Conservation (phyloP, 2,797 vertebrate genomes). For the Hoplostethus atlanticus region DNA sequence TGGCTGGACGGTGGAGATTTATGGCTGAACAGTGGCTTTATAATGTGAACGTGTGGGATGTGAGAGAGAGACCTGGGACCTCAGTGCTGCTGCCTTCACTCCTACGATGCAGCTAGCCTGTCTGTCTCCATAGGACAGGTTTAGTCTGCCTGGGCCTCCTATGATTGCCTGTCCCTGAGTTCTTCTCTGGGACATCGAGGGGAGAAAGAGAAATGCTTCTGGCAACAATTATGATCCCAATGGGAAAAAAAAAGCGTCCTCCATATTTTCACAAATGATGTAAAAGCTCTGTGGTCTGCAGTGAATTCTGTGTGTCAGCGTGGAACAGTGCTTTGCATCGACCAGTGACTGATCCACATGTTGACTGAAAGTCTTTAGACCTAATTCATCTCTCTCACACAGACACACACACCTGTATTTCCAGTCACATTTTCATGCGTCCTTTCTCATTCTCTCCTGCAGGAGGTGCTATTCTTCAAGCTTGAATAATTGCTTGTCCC, state of each 20-base stretch:
- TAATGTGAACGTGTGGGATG: constrained; percentile 67
- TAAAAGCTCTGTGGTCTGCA: not conserved
- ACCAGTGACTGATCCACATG: not conserved
- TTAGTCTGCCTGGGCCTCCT: constrained; percentile 33
- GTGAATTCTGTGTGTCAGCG: constrained; percentile 4
- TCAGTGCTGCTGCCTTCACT: constrained; percentile 43
- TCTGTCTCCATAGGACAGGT: constrained; percentile 27
- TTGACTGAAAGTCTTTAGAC: not conserved
- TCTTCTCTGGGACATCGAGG: constrained; percentile 30
- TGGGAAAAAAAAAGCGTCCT: constrained; percentile 40
- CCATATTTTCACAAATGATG: constrained; percentile 3
- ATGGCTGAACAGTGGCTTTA: constrained; percentile 76
- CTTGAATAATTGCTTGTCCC: not conserved
- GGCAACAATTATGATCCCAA: constrained; percentile 49
- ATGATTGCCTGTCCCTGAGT: constrained; percentile 41
- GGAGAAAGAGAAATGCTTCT: constrained; percentile 39
- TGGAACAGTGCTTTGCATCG: constrained; percentile 7
- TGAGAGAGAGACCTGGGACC: constrained; percentile 47
- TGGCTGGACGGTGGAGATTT: constrained; percentile 71
- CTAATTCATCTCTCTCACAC: not conserved
- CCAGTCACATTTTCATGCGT: not conserved
- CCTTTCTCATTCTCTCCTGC: constrained; percentile 18
- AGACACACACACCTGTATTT: constrained; percentile 22
- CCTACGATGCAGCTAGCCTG: constrained; percentile 3
- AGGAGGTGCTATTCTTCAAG: constrained; percentile 45